Base-by-base conservation (phyloP, 2,888 invertebrate species). In the Phorcus lineatus region DNA sequence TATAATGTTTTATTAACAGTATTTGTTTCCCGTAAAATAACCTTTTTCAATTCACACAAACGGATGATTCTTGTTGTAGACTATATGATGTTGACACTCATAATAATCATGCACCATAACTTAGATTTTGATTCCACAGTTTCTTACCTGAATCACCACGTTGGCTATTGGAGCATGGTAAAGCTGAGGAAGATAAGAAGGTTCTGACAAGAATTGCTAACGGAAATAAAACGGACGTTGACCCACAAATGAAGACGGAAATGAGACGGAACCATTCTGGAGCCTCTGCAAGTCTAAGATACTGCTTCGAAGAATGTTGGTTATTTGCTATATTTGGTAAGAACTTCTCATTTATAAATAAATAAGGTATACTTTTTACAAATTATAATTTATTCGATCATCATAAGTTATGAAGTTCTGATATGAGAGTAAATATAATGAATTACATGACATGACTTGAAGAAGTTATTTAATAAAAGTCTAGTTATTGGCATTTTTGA, bases 111-210 rank as follows among this genome's bases (percentile, higher is more conserved):
- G 7, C 2, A 36, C 36, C 2, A 4, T 36, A 36, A 36, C 7
- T 36, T 4, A 36, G 4, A 36, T 36, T 36, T 36, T 36, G 36
- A 13, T 47, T 47, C 13, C 62, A 19, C 31, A 81, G 81, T 74
- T 66, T 81, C 52, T 74, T 81, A n/a, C 81, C 81, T n/a, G 81
- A 81, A 31, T 81, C 81, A 6, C 77, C 81, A 0, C 74, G 81
- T n/a, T 81, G 81, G 81, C 74, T 81, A 2, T 54, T 81, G 53
- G 77, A 78, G 40, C 62, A 67, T n/a, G 81, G 78, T 1, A 74
- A 53, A 36, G 54, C 66, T 31, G 67, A 78, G 11, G 62, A 62
- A 62, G 62, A 24, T 3, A 62, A 28, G 74, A 78, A 0, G 2
- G 75, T 78, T 28, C 53, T 81, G n/a, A 75, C 66, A 17, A 36